Evolutionary conservation across 1,140 invertebrate genomes (phyloP).

Genomic region (Drosophila albomicans): DNA sequence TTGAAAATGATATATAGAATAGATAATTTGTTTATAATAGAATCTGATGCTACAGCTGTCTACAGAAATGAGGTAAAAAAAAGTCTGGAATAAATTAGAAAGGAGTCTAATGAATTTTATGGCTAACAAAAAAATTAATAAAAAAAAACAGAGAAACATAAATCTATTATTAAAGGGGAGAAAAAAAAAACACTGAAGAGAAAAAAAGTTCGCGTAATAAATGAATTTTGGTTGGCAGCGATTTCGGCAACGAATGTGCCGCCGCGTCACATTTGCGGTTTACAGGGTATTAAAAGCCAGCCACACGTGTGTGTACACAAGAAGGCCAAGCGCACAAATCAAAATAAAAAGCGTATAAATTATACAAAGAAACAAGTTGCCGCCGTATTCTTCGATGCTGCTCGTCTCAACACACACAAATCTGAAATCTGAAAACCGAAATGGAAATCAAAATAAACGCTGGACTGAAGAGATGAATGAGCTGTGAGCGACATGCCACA

Average conservation of each 20-base stretch:
- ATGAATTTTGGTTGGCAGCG: neutral
- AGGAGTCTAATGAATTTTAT: neutral
- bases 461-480: constrained; percentile 32
- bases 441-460: constrained; percentile 76
- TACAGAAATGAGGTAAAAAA: neutral
- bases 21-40: neutral
- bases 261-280: neutral
- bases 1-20: neutral
- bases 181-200: neutral
- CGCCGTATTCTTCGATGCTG: constrained; percentile 35
- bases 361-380: constrained; percentile 76
- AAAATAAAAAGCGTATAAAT: constrained; percentile 77
- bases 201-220: too few relatives aligned
- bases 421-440: constrained; percentile 37
- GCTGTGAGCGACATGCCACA: constrained; percentile 6
- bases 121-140: constrained; percentile 3
- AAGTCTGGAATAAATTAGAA: constrained; percentile 8
- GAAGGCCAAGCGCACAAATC: constrained; percentile 76
- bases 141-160: constrained; percentile 1
- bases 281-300: constrained; percentile 38
- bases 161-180: constrained; percentile 2
- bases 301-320: constrained; percentile 51
- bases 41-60: neutral
- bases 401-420: constrained; percentile 4
- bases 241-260: neutral